Evolutionary conservation across 2,888 invertebrate genomes (phyloP).

Genomic region (Galeopsomyia nigrocyanea): DNA sequence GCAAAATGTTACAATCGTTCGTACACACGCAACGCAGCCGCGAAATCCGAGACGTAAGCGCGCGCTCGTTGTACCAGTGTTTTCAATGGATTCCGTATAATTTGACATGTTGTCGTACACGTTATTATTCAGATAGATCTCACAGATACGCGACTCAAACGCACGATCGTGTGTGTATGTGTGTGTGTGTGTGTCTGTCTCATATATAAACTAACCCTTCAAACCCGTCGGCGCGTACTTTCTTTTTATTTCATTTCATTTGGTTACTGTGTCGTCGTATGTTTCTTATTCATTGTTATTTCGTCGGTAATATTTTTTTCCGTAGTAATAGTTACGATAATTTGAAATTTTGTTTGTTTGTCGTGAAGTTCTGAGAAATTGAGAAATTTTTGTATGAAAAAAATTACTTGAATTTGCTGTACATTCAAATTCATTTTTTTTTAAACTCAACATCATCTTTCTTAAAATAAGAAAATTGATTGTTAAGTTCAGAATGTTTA

Average conservation of each 20-base stretch:
- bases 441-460: too few relatives aligned
- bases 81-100: conserved; percentile 63
- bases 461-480: too few relatives aligned
- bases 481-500: too few relatives aligned
- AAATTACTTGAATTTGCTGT: too few relatives aligned
- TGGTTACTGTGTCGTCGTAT: background rate
- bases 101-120: conserved; percentile 69
- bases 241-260: background rate
- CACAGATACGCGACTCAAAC: conserved; percentile 59
- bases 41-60: conserved; percentile 27
- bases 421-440: too few relatives aligned
- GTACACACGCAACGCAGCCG: conserved; percentile 14
- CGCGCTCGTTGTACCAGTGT: conserved; percentile 32
- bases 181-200: background rate
- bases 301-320: conserved; percentile 11
- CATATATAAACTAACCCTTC: conserved; percentile 17
- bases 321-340: too few relatives aligned
- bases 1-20: background rate
- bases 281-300: background rate
- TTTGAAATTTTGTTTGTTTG: too few relatives aligned
- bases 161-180: too few relatives aligned
- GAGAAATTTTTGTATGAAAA: too few relatives aligned
- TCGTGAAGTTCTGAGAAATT: too few relatives aligned
- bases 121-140: conserved; percentile 69
- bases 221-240: conserved; percentile 9